A percentile compares a stretch with the other conserved stretches of the same genome.
phyloP scores from a whole-genome alignment of 2,113 vertebrate species.

The Ursus arctos region DNA sequence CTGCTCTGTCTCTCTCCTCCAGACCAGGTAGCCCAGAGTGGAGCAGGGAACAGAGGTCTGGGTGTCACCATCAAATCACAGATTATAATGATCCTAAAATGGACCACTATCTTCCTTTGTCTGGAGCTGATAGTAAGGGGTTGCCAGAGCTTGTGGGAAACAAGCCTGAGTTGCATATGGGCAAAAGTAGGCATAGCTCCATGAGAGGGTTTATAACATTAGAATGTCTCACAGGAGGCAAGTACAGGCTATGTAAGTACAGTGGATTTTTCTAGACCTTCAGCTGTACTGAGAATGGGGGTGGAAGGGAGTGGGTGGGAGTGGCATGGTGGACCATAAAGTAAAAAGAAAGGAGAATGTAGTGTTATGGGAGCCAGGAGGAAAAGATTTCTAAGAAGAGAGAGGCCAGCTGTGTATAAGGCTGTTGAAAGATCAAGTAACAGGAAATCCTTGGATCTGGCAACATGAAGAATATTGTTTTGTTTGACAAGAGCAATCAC shows the following conservation, averaged over 20 bases:
- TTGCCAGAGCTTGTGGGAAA: not conserved
- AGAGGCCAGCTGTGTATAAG: not conserved
- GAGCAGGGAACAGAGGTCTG: not conserved
- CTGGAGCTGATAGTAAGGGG: not conserved
- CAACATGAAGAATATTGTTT: slow-evolving; percentile 34
- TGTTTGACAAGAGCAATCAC: not conserved
- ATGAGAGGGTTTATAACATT: not conserved
- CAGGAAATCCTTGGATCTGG: not conserved
- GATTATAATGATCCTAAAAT: not conserved
- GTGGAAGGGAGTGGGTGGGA: not conserved
- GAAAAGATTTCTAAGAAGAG: not conserved
- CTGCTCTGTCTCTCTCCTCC: not conserved
- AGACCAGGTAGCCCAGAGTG: not conserved
- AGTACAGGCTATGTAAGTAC: not conserved
- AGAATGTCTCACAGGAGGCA: not conserved
- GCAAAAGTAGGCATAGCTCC: not conserved
- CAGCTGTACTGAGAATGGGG: not conserved
- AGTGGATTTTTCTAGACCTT: not conserved
- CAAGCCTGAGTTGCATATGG: not conserved
- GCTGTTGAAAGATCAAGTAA: slow-evolving; percentile 5
- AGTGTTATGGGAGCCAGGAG: not conserved
- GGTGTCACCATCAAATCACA: not conserved
- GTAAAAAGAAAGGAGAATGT: not conserved
- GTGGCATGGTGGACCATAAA: not conserved
- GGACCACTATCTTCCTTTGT: not conserved